Evolutionary conservation across 2,888 invertebrate genomes (phyloP), one percentile per base, ranked within the genome.

Genomic region (Xestia sexstrigata): DNA sequence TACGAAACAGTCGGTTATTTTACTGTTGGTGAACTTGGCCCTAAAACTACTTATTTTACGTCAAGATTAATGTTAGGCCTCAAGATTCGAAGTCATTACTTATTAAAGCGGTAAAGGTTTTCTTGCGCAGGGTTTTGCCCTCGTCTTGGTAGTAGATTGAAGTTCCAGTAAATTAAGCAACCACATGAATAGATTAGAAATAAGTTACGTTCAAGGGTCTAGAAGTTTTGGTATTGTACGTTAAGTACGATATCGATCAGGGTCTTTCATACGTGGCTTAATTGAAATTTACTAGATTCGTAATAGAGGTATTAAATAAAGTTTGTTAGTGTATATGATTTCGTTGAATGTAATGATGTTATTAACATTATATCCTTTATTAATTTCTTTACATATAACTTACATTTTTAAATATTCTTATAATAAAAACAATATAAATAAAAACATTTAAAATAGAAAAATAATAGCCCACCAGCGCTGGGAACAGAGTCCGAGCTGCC

Each of bases 111-210:
- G 70, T 73, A 60, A 84, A 86, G 84, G 79, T 78, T 83, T 81
- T 79, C 82, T 70, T 70, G 66, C 49, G 42, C 47, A 42, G 66
- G 80, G 75, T 52, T 79, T 72, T 49, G 70, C 75, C 73, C 79
- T 82, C 75, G 70, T 80, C 81, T 85, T 77, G 68, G 74, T 79
- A 71, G 80, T 77, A 74, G 71, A 73, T 76, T 82, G 72, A 83
- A 88, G 84, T 86, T 78, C 67, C 47, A 87, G 72, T 82, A 76
- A 79, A 89, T 86, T 87, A 86, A 78, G 72, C 70, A 65, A 68
- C 69, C 78, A 65, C 78, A 77, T 82, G 84, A 85, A 84, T 88
- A 84, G 86, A 88, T 87, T 88, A 86, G 74, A 83, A 78, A 83
- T 81, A 82, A 79, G 76, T 85, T 76, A 67, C 62, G 74, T 68